Conservation (phyloP, 2,113 vertebrate genomes). For the Triplophysa siluroides region DNA sequence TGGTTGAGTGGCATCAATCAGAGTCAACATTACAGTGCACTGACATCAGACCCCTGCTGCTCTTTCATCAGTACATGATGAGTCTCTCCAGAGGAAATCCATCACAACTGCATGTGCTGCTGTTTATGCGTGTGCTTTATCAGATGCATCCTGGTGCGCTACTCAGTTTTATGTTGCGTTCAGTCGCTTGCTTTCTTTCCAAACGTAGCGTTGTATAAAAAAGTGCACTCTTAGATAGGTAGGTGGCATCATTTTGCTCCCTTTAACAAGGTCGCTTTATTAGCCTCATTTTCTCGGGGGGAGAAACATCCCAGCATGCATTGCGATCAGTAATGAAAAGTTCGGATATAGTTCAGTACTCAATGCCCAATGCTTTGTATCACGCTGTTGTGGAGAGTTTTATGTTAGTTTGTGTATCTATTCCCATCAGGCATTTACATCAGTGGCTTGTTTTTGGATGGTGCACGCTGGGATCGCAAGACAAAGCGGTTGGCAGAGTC, state of each 20-base stretch:
- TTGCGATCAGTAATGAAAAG: constrained; percentile 12
- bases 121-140: constrained; percentile 8
- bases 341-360: neutral
- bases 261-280: no score
- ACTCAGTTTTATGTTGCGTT: constrained; percentile 12
- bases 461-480: constrained; percentile 86
- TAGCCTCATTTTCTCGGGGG: no score
- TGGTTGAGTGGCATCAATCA: constrained; percentile 54
- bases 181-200: neutral
- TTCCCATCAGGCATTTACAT: constrained; percentile 80
- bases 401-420: constrained; percentile 28
- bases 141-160: constrained; percentile 4
- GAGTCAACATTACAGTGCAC: constrained; percentile 47
- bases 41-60: constrained; percentile 63
- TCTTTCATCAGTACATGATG: constrained; percentile 59
- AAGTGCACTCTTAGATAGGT: no score
- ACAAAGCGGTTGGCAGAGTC: constrained; percentile 83
- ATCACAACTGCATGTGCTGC: constrained; percentile 31
- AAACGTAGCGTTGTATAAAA: neutral
- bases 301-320: no score
- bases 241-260: no score
- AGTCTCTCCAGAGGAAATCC: constrained; percentile 58
- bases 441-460: constrained; percentile 83
- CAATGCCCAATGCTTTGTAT: neutral
- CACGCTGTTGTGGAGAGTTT: neutral